Evolutionary conservation across 2,888 invertebrate genomes (phyloP).

Genomic region (Sclerodermus sp.): DNA sequence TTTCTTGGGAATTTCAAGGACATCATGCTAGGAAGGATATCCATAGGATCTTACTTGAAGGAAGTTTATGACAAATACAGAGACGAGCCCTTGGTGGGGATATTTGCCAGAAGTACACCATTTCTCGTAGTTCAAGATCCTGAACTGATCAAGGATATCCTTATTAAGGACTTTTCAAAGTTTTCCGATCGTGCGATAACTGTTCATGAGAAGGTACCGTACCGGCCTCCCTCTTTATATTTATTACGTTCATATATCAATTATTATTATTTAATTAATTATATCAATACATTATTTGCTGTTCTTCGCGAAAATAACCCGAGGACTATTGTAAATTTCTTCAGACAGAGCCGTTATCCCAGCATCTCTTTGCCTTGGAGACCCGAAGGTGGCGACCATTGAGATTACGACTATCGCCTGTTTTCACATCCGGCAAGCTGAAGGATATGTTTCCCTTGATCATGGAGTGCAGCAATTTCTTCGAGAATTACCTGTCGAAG

Average conservation of each 20-base stretch:
- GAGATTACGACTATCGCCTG: constrained; percentile 56
- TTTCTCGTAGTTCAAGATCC: constrained; percentile 51
- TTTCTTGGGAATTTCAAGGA: constrained; percentile 57
- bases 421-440: constrained; percentile 60
- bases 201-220: constrained; percentile 43
- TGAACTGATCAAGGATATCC: constrained; percentile 49
- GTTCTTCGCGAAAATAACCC: too few relatives aligned
- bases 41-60: constrained; percentile 44
- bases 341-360: constrained; percentile 45
- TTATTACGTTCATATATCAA: too few relatives aligned
- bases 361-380: constrained; percentile 50
- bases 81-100: constrained; percentile 25
- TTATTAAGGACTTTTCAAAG: constrained; percentile 57
- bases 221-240: too few relatives aligned
- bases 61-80: constrained; percentile 27
- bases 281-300: too few relatives aligned
- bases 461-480: constrained; percentile 46
- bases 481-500: constrained; percentile 40
- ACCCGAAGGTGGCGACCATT: constrained; percentile 57
- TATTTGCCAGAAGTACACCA: constrained; percentile 31
- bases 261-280: too few relatives aligned
- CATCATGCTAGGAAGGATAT: constrained; percentile 37
- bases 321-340: too few relatives aligned
- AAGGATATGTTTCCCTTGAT: constrained; percentile 58
- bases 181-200: constrained; percentile 39